Base-by-base conservation (phyloP, 2,113 vertebrate genomes). In the Prionailurus viverrinus region DNA sequence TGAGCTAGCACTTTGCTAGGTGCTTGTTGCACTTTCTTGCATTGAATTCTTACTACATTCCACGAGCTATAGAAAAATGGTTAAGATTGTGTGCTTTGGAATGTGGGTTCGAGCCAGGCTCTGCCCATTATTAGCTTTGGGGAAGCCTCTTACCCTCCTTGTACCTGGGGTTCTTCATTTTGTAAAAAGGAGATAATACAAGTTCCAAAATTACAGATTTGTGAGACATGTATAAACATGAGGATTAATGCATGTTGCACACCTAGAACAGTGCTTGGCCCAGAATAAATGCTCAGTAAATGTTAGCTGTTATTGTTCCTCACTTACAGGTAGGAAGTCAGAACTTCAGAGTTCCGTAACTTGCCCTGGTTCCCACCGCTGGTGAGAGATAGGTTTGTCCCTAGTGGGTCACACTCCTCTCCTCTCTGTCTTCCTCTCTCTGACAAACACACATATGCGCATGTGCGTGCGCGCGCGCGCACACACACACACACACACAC, bases 401-500 rank as follows among this genome's bases (percentile, higher is more conserved):
- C 5, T 29, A 33, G 33, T 45, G 29, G 48, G 33, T 18, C 51
- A 48, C 36, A 69, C 1, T 51, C 39, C 41, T 51, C 21, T 58
- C 41, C 18, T 58, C 36, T 51, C 16, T 55, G 25, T 33, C 19
- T 55, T 3, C 4, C 1, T 29, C 25, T 68, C 19, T 33, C 58
- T 33, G 29, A n/a, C 33, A 79, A 19, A 23, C 2, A 11, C 9
- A 55, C 21, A 23, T 13, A 55, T 31, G 8, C 5, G 21, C 23
- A 14, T 18, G 16, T 1, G 18, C 4, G 2, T 36, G 36, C 0
- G 4, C 69, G 18, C 33, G 18, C 36, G 12, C 1, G 0, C 53
- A 12, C 7, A 5, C 31, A 23, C 9, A 7, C 8, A 25, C 55
- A 55, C 15, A 33, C 63, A 41, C 27, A 27, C 0, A 5, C 1